phyloP scores from a whole-genome alignment of 2,113 vertebrate species.

The Tyto alba region DNA sequence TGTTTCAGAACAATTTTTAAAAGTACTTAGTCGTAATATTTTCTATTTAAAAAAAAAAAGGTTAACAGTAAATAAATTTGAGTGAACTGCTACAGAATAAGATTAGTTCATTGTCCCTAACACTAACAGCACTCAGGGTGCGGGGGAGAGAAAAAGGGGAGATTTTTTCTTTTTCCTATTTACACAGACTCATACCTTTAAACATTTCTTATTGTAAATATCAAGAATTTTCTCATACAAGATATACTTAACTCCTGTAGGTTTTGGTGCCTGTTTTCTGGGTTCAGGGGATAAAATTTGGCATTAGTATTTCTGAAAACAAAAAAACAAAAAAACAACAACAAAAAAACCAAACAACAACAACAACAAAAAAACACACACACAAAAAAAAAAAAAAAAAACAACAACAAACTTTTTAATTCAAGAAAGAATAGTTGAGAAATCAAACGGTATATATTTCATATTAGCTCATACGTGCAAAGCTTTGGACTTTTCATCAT shows the following conservation, averaged over 20 bases:
- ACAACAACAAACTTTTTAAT: not conserved
- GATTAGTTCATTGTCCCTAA: not conserved
- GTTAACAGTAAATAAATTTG: not conserved
- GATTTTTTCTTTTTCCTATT: not conserved
- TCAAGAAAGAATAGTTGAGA: not conserved
- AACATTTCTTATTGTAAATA: not conserved
- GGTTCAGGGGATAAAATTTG: not conserved
- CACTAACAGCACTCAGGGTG: not conserved
- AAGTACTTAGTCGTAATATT: not conserved
- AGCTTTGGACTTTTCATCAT: not conserved
- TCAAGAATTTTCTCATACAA: not conserved
- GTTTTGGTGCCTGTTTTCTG: not conserved
- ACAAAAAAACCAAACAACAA: not conserved
- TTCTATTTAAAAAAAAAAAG: no score
- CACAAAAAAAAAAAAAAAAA: not conserved
- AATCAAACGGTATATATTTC: not conserved
- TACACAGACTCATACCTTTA: not conserved
- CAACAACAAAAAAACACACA: no score
- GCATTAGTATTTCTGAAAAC: not conserved
- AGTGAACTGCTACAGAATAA: not conserved
- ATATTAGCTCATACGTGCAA: not conserved
- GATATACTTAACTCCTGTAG: not conserved
- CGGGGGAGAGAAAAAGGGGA: fast-evolving
- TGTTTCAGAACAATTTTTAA: not conserved
- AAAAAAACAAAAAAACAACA: not conserved